Conservation (phyloP, 1,140 invertebrate genomes). For the Wiebesia pumilae region DNA sequence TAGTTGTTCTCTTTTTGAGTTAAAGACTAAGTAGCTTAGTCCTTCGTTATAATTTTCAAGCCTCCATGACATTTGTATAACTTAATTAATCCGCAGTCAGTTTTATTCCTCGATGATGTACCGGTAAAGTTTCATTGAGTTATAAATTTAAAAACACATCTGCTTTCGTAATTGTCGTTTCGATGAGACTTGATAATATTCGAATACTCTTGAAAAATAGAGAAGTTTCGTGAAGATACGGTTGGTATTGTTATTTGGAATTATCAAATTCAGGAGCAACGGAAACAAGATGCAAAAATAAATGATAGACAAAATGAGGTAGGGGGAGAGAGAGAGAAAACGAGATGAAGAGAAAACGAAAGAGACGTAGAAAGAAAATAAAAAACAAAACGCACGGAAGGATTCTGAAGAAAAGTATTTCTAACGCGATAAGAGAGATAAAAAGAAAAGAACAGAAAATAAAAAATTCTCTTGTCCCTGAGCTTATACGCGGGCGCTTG, state of each 20-base stretch:
- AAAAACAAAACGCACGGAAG: neutral
- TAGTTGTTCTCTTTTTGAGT: too few relatives aligned
- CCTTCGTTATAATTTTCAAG: too few relatives aligned
- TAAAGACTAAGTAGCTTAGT: too few relatives aligned
- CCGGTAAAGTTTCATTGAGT: too few relatives aligned
- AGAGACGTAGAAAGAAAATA: neutral
- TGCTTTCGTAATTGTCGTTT: too few relatives aligned
- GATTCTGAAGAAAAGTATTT: conserved; percentile 47
- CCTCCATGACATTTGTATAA: too few relatives aligned
- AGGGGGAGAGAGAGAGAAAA: neutral
- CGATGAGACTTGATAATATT: too few relatives aligned
- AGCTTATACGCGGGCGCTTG: conserved; percentile 23
- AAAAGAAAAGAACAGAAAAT: conserved; percentile 29
- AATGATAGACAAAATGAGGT: neutral
- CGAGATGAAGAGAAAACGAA: neutral
- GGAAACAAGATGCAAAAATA: neutral
- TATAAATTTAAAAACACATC: too few relatives aligned
- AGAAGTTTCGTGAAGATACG: too few relatives aligned
- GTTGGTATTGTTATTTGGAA: neutral
- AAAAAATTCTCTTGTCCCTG: conserved; percentile 42
- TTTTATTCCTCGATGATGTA: too few relatives aligned
- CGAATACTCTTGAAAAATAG: too few relatives aligned
- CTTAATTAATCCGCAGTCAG: too few relatives aligned
- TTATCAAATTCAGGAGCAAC: neutral
- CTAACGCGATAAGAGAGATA: conserved; percentile 53